Conservation (phyloP, 2,113 vertebrate species). For the Uria aalge region DNA sequence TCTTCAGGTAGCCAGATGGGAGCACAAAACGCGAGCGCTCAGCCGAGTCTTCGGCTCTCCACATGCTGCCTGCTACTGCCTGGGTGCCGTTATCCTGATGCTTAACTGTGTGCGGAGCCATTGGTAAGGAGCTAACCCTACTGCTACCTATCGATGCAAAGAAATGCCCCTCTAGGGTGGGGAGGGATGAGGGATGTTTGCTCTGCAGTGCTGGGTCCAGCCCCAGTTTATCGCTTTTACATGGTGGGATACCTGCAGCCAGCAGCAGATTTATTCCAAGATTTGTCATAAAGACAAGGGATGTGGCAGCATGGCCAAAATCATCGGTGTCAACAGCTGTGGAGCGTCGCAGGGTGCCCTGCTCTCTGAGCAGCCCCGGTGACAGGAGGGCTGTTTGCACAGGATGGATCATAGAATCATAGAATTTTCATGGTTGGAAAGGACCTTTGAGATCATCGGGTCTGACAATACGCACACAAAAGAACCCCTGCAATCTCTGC, state of each 20-base stretch:
- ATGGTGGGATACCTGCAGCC: neutral
- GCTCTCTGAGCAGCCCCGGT: neutral
- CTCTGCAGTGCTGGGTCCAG: neutral
- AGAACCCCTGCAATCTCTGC: too few species aligned
- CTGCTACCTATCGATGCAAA: rapidly evolving
- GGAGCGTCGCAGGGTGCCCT: neutral
- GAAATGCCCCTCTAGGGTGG: neutral
- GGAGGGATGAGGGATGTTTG: neutral
- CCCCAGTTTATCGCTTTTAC: neutral
- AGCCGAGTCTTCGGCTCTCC: slow-evolving; percentile 82
- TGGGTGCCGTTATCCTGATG: slow-evolving; percentile 80
- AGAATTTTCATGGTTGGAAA: too few species aligned
- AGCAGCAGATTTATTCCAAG: neutral
- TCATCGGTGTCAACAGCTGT: rapidly evolving
- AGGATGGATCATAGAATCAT: neutral
- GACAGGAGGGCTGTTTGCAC: neutral
- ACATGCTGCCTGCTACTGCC: slow-evolving; percentile 81
- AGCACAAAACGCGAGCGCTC: slow-evolving; percentile 81
- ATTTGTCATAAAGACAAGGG: neutral
- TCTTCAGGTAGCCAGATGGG: slow-evolving; percentile 89
- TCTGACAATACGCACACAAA: too few species aligned
- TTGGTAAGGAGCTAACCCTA: slow-evolving; percentile 77
- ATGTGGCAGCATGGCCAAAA: neutral
- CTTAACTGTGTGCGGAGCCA: slow-evolving; percentile 87
- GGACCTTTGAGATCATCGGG: too few species aligned